Evolutionary conservation across 2,797 vertebrate genomes (phyloP).

Genomic region (Chrosomus eos): DNA sequence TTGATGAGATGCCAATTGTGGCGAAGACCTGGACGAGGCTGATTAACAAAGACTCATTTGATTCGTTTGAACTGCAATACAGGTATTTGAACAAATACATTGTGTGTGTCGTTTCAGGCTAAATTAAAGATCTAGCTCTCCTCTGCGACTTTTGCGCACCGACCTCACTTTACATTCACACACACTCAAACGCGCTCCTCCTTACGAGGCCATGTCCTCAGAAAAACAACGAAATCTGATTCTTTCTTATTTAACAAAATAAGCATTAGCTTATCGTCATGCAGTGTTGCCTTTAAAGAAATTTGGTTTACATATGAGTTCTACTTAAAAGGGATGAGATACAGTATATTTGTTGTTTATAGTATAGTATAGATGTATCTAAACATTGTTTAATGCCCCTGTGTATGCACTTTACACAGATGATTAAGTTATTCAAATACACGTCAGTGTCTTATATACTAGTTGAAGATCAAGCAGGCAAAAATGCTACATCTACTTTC

Average conservation of each 20-base stretch:
- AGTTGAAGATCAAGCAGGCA: conserved; percentile 73
- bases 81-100: not conserved
- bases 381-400: conserved; percentile 69
- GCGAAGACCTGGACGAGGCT: conserved; percentile 18
- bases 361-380: conserved; percentile 73
- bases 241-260: conserved; percentile 61
- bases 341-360: conserved; percentile 66
- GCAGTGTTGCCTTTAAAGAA: conserved; percentile 72
- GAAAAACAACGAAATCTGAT: conserved; percentile 46
- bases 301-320: conserved; percentile 74
- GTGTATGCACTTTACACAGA: conserved; percentile 69
- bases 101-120: conserved; percentile 5
- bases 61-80: conserved; percentile 10
- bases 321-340: conserved; percentile 76
- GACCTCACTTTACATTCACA: conserved; percentile 21
- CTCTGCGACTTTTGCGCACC: conserved; percentile 11
- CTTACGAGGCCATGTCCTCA: conserved; percentile 28
- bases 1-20: conserved; percentile 14
- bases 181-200: not conserved
- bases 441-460: conserved; percentile 78
- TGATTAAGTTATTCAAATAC: conserved; percentile 77
- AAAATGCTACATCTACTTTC: conserved; percentile 77
- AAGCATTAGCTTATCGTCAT: conserved; percentile 76
- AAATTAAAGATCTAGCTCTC: conserved; percentile 22
- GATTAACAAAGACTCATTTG: conserved; percentile 18